These are phyloP conservation scores for Drosophila mimica DNA, from an alignment of 2,888 invertebrate genomes.

Conservation along the genomic window DNA sequence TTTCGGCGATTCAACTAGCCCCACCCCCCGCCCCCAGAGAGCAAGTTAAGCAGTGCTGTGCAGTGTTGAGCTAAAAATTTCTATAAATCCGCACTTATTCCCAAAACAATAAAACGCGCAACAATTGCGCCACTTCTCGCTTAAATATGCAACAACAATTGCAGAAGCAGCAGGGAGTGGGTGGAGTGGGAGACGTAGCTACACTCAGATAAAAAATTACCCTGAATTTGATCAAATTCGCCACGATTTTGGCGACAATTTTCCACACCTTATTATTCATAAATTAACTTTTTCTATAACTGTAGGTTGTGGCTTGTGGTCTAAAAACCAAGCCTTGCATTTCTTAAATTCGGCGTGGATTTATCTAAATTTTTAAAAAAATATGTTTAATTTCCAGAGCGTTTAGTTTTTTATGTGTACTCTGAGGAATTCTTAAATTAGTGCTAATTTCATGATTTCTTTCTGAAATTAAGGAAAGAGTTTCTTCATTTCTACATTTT, in stretches of 20 bases:
- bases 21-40: constrained; percentile 7
- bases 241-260: background rate
- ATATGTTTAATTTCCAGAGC: too few relatives aligned
- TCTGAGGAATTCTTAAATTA: too few relatives aligned
- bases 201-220: constrained; percentile 9
- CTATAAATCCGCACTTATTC: constrained; percentile 79
- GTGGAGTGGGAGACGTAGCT: constrained; percentile 22
- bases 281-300: background rate
- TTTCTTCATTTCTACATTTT: too few relatives aligned
- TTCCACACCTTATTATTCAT: background rate
- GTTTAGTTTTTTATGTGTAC: too few relatives aligned
- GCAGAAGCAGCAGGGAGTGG: constrained; percentile 10
- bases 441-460: too few relatives aligned
- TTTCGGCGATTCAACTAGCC: constrained; percentile 24
- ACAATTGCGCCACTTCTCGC: constrained; percentile 74
- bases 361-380: background rate
- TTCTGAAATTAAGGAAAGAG: too few relatives aligned
- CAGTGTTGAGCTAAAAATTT: constrained; percentile 58
- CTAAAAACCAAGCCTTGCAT: too few relatives aligned
- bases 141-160: constrained; percentile 71
- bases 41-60: constrained; percentile 19
- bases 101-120: constrained; percentile 80
- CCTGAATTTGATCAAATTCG: background rate
- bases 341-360: background rate
- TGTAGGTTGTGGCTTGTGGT: background rate